phyloP scores from a whole-genome alignment of 2,888 invertebrate genomes.

The Leucophenga montana region DNA sequence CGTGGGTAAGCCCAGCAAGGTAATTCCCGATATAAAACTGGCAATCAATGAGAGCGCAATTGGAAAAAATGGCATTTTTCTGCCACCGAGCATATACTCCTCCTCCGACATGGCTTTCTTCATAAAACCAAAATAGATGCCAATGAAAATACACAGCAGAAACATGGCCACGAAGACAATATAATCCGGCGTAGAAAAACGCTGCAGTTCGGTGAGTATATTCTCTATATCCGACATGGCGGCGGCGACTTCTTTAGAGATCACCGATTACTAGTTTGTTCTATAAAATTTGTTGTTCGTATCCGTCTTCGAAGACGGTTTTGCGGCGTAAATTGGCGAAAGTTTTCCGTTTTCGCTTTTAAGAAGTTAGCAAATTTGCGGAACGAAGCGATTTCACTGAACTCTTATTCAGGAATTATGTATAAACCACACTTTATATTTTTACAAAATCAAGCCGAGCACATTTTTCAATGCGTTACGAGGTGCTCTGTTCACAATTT shows the following conservation, averaged over 20 bases:
- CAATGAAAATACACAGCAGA: constrained; percentile 81
- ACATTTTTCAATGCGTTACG: constrained; percentile 8
- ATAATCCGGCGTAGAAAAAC: constrained; percentile 72
- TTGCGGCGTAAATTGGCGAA: background rate
- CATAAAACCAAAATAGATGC: constrained; percentile 85
- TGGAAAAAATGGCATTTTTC: constrained; percentile 85
- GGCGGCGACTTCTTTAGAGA: background rate
- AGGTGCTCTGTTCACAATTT: constrained; percentile 37
- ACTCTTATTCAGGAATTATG: too few relatives aligned
- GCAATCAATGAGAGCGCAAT: constrained; percentile 88
- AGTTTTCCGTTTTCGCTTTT: constrained; percentile 32
- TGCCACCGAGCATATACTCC: constrained; percentile 86
- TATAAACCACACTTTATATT: background rate
- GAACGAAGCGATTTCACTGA: too few relatives aligned
- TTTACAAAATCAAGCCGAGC: too few relatives aligned
- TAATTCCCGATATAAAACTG: constrained; percentile 86
- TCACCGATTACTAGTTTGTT: background rate
- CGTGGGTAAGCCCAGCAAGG: constrained; percentile 84
- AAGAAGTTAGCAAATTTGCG: too few relatives aligned
- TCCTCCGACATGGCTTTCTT: constrained; percentile 78
- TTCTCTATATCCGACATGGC: constrained; percentile 70
- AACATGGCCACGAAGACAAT: constrained; percentile 78
- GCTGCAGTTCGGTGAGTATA: constrained; percentile 68
- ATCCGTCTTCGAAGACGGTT: constrained; percentile 26
- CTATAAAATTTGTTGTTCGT: background rate